Base-by-base conservation (phyloP, 1,140 invertebrate genomes). In the Hylaeus anthracinus region DNA sequence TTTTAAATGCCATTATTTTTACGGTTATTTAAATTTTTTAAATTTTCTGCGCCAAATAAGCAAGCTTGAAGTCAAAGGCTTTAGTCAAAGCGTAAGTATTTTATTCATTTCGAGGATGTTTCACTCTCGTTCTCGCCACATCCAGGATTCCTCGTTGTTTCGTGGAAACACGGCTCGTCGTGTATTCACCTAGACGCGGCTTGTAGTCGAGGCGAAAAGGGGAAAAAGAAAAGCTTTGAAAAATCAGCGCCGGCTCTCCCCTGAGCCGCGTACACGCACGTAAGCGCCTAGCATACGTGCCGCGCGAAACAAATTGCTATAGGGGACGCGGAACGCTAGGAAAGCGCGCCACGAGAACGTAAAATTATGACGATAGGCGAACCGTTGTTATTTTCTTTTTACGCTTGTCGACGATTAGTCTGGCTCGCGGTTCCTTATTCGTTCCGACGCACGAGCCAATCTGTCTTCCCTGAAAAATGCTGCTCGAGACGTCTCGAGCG, bases 271-370 rank as follows among this genome's bases (percentile, higher is more conserved):
- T 63, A 73, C 64, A 55, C 12, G 48, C 72, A 67, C 73, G 73
- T 56, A 55, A 58, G n/a, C 5, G 53, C 8, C 51, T 39, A 39
- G 48, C 73, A 45, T 76, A 74, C 72, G 72, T 74, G 72, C 61
- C 61, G 53, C 41, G 73, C 41, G 73, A 76, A 69, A 48, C 73
- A 76, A 76, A 69, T 76, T 69, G 64, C 64, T 41, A 37, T 26
- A 41, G 66, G 37, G 73, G 73, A 45, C 6, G 15, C 26, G 72
- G 43, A n/a, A 61, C 26, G 56, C 56, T 45, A n/a, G 48, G 63
- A 66, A 45, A 63, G 10, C 39, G 72, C 12, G 45, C 15, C 65
- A 48, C 4, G 14, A 3, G 73, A 67, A 76, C 51, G 73, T 37
- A 15, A 41, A 75, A 55, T 56, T 66, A 64, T 65, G 60, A 76